Base-by-base conservation (phyloP, 2,113 vertebrate genomes). In the Eretmochelys imbricata region DNA sequence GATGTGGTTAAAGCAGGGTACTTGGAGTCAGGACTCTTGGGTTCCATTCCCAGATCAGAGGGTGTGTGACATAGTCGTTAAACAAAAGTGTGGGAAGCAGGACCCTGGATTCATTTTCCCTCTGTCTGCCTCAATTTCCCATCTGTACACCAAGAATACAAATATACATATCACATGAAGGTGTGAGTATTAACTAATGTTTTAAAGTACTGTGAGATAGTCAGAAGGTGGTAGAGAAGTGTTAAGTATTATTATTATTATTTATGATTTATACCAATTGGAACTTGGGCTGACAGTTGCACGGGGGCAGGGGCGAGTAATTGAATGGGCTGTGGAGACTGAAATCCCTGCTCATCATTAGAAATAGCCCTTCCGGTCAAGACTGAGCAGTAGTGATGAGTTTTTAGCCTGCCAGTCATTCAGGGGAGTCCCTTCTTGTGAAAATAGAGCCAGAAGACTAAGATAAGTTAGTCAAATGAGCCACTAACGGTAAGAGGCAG, bases 281-380 rank as follows among this genome's bases (percentile, higher is more conserved):
- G 38, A 75, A 75, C 29, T 69, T 72, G 48, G 75, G 38, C 42
- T 46, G 46, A 76, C 75, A 48, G 53, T 13, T 81, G 50, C 53
- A 0, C 35, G 4, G 57, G 27, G 8, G 29, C 20, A 48, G 35
- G 31, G 10, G 49, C 12, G 81, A 5, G 1, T n/a, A 3, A 80
- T 25, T 38, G 7, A 20, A 65, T 0, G 31, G 62, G 31, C 75
- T 1, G 0, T 1, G 1, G 89, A 29, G n/a, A 3, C 48, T 76
- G 72, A 75, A 25, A 38, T 42, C 20, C 11, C 19, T 46, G 9
- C n/a, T 46, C 38, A 46, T 75, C 38, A 24, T 75, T 42, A 75
- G 38, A 75, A 75, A 75, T 42, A 22, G 38, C 10, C 5, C 82
- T 69, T 13, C 0, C 1, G 75, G 35, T 78, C 51, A 24, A 11